A percentile compares a stretch with the other conserved stretches of the same genome.
phyloP scores from a whole-genome alignment of 2,797 vertebrate species.

The Pygocentrus nattereri region DNA sequence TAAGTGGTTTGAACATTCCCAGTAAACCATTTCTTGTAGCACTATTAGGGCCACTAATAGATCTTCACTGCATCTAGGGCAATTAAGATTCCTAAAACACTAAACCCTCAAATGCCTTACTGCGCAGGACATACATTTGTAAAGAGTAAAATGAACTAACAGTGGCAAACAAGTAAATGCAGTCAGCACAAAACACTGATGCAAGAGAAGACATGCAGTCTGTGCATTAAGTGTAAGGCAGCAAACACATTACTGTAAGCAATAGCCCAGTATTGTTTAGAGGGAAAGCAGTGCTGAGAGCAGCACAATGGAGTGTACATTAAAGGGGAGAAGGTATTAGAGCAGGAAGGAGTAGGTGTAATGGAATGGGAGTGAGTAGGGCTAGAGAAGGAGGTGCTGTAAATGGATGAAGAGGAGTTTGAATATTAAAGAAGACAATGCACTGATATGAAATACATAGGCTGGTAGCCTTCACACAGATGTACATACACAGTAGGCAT shows the following conservation, averaged over 20 bases:
- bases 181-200: neutral
- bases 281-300: neutral
- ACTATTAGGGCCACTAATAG: neutral
- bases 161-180: neutral
- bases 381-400: conserved; percentile 40
- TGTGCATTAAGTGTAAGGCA: conserved; percentile 34
- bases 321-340: conserved; percentile 20
- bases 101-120: neutral
- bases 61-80: neutral
- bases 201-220: neutral
- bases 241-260: conserved; percentile 48
- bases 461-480: too few relatives aligned
- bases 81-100: neutral
- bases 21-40: neutral
- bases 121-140: conserved; percentile 2
- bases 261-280: conserved; percentile 11
- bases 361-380: conserved; percentile 46
- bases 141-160: conserved; percentile 5
- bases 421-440: neutral
- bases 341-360: conserved; percentile 31
- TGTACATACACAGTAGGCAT: too few relatives aligned
- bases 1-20: neutral
- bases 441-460: too few relatives aligned
- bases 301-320: neutral
- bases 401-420: neutral